Evolutionary conservation across 1,140 invertebrate genomes (phyloP), one percentile per base, ranked within the genome.

Genomic region (Bombus superbus): DNA sequence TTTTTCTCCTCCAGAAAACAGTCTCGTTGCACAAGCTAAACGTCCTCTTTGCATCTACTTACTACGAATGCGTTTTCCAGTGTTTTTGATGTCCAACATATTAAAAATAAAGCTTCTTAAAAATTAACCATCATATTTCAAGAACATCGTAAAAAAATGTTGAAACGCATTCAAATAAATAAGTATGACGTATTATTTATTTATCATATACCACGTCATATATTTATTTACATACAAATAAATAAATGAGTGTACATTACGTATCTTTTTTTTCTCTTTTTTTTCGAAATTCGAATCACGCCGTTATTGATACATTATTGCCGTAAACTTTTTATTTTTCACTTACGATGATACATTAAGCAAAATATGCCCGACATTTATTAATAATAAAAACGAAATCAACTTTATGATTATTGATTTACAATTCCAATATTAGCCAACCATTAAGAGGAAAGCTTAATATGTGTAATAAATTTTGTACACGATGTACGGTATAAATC

Each of bases 1-100:
- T 86, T 86, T 47, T 64, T 82, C 78, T 69, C 77, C 25, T 88
- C 89, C 90, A 91, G 89, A 91, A 92, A 93, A 90, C 92, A 93
- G 92, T 93, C 92, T 91, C 86, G 83, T 91, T 91, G 90, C 92
- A 92, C 88, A 81, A 76, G 72, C 75, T 75, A 76, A 59, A 86
- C 38, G 64, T 83, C 81, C 84, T 85, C 83, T 83, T 86, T 64
- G 71, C 74, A 77, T 77, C 78, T 88, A 81, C 35, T 75, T 72
- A 69, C 68, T 83, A 68, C 40, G 44, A 85, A 82, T 82, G 6
- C 59, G 57, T 75, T 64, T 57, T 74, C 22, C 2, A 11, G 38
- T 22, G 22, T 44, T 53, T 15, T 44, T n/a, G 47, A 42, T 59
- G 40, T 35, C 32, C 68, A 32, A 72, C 53, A 42, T 42, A 72